A percentile compares a stretch with the other conserved stretches of the same genome.
Evolutionary conservation across 1,140 invertebrate species (phyloP).

Genomic region (Pseudomyrmex cubaensis): DNA sequence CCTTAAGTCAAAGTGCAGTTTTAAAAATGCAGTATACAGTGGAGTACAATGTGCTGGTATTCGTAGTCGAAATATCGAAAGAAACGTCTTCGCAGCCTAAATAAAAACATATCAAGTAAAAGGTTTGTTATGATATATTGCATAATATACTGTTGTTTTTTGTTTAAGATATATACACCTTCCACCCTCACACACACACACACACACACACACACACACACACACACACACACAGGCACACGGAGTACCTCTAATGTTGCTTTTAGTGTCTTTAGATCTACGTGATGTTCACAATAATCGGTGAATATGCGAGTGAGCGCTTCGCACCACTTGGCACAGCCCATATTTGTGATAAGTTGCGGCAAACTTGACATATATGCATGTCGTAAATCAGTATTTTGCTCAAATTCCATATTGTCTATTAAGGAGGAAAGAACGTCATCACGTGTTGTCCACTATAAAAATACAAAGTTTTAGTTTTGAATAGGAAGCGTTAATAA

Average conservation of each 20-base stretch:
- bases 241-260: slow-evolving; percentile 77
- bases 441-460: slow-evolving; percentile 81
- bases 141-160: neutral
- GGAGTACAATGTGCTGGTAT: slow-evolving; percentile 75
- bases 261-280: slow-evolving; percentile 78
- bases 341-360: slow-evolving; percentile 77
- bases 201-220: too few relatives aligned
- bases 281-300: slow-evolving; percentile 82
- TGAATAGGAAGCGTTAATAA: neutral
- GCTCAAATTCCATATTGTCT: slow-evolving; percentile 81
- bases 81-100: slow-evolving; percentile 76
- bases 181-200: too few relatives aligned
- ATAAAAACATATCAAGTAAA: slow-evolving; percentile 9
- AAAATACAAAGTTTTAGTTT: slow-evolving; percentile 43
- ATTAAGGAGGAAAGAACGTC: slow-evolving; percentile 78
- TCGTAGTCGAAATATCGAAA: slow-evolving; percentile 75
- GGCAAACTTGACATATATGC: slow-evolving; percentile 81
- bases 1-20: slow-evolving; percentile 77
- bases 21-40: slow-evolving; percentile 78
- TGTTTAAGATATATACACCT: too few relatives aligned
- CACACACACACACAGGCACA: too few relatives aligned
- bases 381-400: slow-evolving; percentile 75
- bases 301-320: slow-evolving; percentile 77
- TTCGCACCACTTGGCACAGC: slow-evolving; percentile 81
- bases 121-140: neutral